phyloP scores from a whole-genome alignment of 2,797 vertebrate genomes.

The Diplodus puntazzo region DNA sequence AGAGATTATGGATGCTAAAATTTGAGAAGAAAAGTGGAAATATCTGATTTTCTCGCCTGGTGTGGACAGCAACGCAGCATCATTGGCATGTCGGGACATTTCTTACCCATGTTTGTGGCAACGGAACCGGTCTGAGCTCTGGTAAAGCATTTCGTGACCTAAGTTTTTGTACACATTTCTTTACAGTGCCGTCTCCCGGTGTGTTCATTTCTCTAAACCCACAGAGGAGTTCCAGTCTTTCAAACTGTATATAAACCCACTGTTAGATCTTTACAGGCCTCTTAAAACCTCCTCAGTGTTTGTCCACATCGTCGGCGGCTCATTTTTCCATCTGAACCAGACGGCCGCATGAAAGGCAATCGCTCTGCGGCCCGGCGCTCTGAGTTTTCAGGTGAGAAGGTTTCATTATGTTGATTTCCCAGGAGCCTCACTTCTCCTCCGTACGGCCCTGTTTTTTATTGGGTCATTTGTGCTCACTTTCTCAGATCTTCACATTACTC shows the following conservation, averaged over 20 bases:
- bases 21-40: too few species aligned
- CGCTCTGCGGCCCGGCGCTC: not conserved
- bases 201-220: not conserved
- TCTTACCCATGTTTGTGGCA: too few species aligned
- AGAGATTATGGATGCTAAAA: not conserved
- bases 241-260: not conserved
- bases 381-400: constrained; percentile 43
- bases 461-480: constrained; percentile 36
- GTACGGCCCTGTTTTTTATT: constrained; percentile 13
- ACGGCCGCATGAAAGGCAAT: constrained; percentile 25
- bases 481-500: constrained; percentile 48
- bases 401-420: constrained; percentile 62
- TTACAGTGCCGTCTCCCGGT: too few species aligned
- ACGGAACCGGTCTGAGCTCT: too few species aligned
- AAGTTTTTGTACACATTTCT: too few species aligned
- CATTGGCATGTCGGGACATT: too few species aligned
- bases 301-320: not conserved
- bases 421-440: constrained; percentile 47
- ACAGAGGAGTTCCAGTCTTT: not conserved
- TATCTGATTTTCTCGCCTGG: too few species aligned
- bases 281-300: constrained; percentile 32
- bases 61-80: too few species aligned
- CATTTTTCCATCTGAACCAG: constrained; percentile 22
- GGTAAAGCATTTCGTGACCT: too few species aligned
- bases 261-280: constrained; percentile 14